Evolutionary conservation across 1,140 invertebrate species (phyloP).

Genomic region (Heliconius melpomene): DNA sequence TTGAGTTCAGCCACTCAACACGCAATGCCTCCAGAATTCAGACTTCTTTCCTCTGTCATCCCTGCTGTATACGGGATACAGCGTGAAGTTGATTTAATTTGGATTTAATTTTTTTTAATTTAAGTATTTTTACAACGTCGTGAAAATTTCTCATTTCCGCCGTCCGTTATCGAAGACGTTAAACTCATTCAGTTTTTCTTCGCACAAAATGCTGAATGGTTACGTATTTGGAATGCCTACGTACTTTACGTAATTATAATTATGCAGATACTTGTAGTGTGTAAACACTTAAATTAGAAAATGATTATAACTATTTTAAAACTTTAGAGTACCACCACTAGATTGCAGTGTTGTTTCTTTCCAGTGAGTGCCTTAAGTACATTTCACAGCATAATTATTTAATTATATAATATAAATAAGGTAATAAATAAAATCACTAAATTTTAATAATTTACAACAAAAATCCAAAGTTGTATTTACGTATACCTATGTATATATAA

Average conservation of each 20-base stretch:
- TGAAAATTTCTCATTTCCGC: conserved; percentile 44
- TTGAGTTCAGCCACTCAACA: too few relatives aligned
- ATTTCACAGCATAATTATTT: background rate
- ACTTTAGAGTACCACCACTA: conserved; percentile 35
- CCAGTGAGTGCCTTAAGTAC: background rate
- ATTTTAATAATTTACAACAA: background rate
- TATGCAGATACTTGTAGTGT: conserved; percentile 21
- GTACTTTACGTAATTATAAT: conserved; percentile 5
- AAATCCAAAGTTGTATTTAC: background rate
- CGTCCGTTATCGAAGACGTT: conserved; percentile 38
- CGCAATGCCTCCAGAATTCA: too few relatives aligned
- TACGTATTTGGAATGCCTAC: conserved; percentile 18
- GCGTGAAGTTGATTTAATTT: too few relatives aligned
- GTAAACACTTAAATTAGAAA: conserved; percentile 44
- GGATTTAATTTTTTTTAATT: too few relatives aligned
- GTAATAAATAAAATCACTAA: background rate
- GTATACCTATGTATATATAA: background rate
- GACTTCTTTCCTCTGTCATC: too few relatives aligned
- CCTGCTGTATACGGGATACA: too few relatives aligned
- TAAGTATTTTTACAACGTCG: conserved; percentile 30
- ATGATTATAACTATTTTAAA: conserved; percentile 32
- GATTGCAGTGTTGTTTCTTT: background rate
- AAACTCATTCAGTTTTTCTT: conserved; percentile 28
- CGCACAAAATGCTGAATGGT: background rate
- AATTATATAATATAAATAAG: background rate